Base-by-base conservation (phyloP, 2,113 vertebrate genomes). In the Cryptotis parvus region DNA sequence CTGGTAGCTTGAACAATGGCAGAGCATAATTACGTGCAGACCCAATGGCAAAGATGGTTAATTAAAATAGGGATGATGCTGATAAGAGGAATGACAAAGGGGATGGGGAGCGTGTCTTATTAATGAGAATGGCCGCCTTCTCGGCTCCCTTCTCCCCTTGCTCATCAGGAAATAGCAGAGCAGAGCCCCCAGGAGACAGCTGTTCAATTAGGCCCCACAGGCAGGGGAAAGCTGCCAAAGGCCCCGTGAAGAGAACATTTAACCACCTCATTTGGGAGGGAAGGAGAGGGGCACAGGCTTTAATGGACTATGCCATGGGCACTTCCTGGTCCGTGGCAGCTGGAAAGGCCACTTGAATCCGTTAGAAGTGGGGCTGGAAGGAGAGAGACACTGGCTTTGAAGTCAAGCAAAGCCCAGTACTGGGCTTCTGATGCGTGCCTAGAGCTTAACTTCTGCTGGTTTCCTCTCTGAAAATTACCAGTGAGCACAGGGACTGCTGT, bases 91-190 rank as follows among this genome's bases (percentile, higher is more conserved):
- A 77, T 83, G 94, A 93, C 75, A 95, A 94, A 91, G 0, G 63
- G 84, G 89, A n/a, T n/a, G n/a, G n/a, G n/a, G n/a, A n/a, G 72
- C 10, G 79, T 63, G 85, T 33, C 49, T 70, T 73, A 0, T 58
- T 95, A 96, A 94, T 95, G 93, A 94, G 37, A 35, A 73, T 5
- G 33, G 82, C 39, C 2, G 0, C 55, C 4, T 66, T 86, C 91
- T 81, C 70, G 6, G 10, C 55, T 94, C 90, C 83, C 89, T 70
- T 80, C 63, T 95, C 91, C 86, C 95, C 58, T 74, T 43, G 86
- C 91, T 95, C 95, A 94, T 96, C 96, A 96, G 91, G 88, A 97
- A 95, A 94, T 35, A 87, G 91, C 91, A 75, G 88, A 84, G 69
- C 0, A 0, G 39, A 94, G 80, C 7, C 91, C 95, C 89, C 58